phyloP scores from a whole-genome alignment of 2,797 vertebrate species.

The Galaxias olidus region DNA sequence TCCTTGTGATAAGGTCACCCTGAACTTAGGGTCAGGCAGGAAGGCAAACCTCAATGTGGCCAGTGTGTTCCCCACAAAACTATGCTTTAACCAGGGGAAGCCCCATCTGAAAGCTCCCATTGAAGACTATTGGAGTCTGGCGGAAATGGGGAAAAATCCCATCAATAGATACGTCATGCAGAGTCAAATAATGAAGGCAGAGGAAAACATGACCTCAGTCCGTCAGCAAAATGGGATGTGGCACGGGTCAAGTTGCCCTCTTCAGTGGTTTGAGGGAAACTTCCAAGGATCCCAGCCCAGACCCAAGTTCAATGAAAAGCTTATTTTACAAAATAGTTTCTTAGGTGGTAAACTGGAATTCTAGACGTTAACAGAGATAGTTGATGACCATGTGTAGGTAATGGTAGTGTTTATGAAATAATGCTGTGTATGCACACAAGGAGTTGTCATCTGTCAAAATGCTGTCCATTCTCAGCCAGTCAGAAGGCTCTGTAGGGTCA shows the following conservation, averaged over 20 bases:
- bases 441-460: slow-evolving; percentile 32
- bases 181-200: slow-evolving; percentile 25
- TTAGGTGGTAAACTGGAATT: background rate
- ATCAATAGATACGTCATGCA: slow-evolving; percentile 44
- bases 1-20: slow-evolving; percentile 26
- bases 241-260: background rate
- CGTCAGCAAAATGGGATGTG: slow-evolving; percentile 26
- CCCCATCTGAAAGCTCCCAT: slow-evolving; percentile 82
- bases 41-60: slow-evolving; percentile 73
- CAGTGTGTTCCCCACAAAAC: slow-evolving; percentile 82
- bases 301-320: background rate
- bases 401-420: background rate
- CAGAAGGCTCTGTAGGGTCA: slow-evolving; percentile 38
- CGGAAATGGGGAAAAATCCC: slow-evolving; percentile 65
- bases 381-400: slow-evolving; percentile 2
- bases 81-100: slow-evolving; percentile 74
- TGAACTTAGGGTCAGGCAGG: slow-evolving; percentile 43
- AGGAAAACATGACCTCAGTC: slow-evolving; percentile 51
- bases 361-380: background rate
- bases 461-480: slow-evolving; percentile 3
- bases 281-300: background rate
- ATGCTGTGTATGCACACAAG: background rate
- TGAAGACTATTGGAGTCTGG: slow-evolving; percentile 75
- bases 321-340: background rate
- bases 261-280: slow-evolving; percentile 1